phyloP scores from a whole-genome alignment of 1,140 invertebrate species.

The Monomorium pharaonis region DNA sequence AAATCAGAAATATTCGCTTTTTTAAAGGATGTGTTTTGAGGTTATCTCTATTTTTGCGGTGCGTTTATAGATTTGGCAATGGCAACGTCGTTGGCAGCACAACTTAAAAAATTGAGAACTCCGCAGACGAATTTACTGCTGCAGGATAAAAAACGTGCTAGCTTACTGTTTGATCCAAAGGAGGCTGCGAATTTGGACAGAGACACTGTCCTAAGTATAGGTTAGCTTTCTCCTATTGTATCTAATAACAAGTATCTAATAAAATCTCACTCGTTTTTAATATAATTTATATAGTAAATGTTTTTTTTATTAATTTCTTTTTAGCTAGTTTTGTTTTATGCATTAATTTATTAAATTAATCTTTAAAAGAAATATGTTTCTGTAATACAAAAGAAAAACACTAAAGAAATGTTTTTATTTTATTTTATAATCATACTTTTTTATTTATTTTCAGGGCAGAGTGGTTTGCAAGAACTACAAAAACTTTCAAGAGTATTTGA shows the following conservation, averaged over 20 bases:
- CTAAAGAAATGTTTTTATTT: background rate
- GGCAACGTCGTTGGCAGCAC: constrained; percentile 92
- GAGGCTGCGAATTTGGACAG: constrained; percentile 94
- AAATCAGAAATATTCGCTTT: background rate
- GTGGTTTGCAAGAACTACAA: constrained; percentile 93
- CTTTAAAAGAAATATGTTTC: background rate
- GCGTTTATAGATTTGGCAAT: constrained; percentile 73
- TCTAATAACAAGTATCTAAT: constrained; percentile 9
- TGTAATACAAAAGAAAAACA: background rate
- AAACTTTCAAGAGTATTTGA: constrained; percentile 89
- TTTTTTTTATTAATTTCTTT: background rate
- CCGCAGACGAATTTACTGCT: constrained; percentile 91
- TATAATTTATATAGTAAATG: background rate
- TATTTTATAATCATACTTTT: constrained; percentile 18
- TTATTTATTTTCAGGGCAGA: constrained; percentile 84
- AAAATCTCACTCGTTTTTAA: background rate
- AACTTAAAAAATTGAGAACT: constrained; percentile 91
- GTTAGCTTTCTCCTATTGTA: constrained; percentile 81
- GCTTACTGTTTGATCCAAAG: constrained; percentile 94
- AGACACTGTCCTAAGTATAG: constrained; percentile 94
- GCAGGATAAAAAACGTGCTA: constrained; percentile 90
- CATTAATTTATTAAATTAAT: background rate
- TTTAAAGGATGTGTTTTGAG: background rate
- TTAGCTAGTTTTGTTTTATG: background rate
- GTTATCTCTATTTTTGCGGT: background rate